Conservation (phyloP, 2,797 vertebrate genomes). For the Dallia pectoralis region DNA sequence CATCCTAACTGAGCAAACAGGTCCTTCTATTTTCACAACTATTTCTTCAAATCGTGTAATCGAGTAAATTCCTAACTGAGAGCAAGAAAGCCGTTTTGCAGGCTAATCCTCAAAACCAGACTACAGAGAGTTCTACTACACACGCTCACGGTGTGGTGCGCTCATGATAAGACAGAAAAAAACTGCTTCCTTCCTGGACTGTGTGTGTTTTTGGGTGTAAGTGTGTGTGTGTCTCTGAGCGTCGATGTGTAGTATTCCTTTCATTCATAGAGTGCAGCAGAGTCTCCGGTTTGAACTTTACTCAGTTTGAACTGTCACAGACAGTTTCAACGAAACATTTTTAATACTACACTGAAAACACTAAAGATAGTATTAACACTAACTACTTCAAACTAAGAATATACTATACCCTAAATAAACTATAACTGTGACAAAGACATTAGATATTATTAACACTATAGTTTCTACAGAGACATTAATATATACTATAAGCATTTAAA, state of each 20-base stretch:
- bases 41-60: too few relatives aligned
- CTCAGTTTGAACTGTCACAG: conserved; percentile 32
- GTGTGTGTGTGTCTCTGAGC: conserved; percentile 53
- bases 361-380: conserved; percentile 3
- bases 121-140: conserved; percentile 26
- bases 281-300: conserved; percentile 42
- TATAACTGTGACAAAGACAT: conserved; percentile 6
- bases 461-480: too few relatives aligned
- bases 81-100: not conserved
- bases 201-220: conserved; percentile 32
- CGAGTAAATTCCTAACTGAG: too few relatives aligned
- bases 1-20: too few relatives aligned
- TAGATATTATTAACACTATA: conserved; percentile 26
- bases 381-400: not conserved
- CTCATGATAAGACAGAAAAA: conserved; percentile 42
- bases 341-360: conserved; percentile 23
- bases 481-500: not conserved
- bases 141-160: conserved; percentile 28
- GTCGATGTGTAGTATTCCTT: conserved; percentile 46
- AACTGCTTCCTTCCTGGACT: conserved; percentile 70
- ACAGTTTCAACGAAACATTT: conserved; percentile 26
- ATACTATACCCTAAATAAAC: not conserved
- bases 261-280: conserved; percentile 68
- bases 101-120: not conserved
- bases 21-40: too few relatives aligned